Evolutionary conservation across 1,140 invertebrate species (phyloP).

Genomic region (Brachionus angularis): DNA sequence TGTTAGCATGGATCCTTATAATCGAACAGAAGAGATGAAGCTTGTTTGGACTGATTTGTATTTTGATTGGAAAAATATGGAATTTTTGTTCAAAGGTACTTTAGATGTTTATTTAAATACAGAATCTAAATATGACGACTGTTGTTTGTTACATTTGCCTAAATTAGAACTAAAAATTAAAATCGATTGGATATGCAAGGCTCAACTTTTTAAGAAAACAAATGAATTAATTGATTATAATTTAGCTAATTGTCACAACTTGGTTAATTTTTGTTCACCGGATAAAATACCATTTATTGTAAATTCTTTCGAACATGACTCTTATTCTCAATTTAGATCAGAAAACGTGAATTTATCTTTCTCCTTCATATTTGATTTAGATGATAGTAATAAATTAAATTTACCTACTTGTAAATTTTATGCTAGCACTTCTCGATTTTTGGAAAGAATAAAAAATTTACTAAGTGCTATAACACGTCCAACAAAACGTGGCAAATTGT

Average conservation of each 20-base stretch:
- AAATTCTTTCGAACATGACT: slow-evolving; percentile 66
- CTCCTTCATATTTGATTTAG: slow-evolving; percentile 63
- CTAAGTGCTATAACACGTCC: slow-evolving; percentile 89
- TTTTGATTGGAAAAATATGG: slow-evolving; percentile 86
- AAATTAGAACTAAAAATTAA: slow-evolving; percentile 55
- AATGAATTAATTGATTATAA: background rate
- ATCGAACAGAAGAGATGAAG: slow-evolving; percentile 98
- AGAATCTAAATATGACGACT: slow-evolving; percentile 97
- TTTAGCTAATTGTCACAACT: slow-evolving; percentile 77
- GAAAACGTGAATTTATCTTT: slow-evolving; percentile 80
- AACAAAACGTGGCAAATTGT: slow-evolving; percentile 79
- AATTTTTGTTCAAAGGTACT: slow-evolving; percentile 77
- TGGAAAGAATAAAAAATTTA: slow-evolving; percentile 90
- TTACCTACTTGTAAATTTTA: slow-evolving; percentile 76
- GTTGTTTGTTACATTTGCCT: slow-evolving; percentile 81
- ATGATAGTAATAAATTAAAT: slow-evolving; percentile 49
- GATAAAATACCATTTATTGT: slow-evolving; percentile 88
- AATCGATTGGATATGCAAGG: slow-evolving; percentile 38
- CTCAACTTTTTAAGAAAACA: background rate
- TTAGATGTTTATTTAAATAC: slow-evolving; percentile 83
- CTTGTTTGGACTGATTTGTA: slow-evolving; percentile 81
- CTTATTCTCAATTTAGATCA: slow-evolving; percentile 79
- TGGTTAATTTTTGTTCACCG: slow-evolving; percentile 90
- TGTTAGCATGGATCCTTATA: slow-evolving; percentile 92
- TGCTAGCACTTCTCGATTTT: slow-evolving; percentile 78